These are phyloP conservation scores for Papilio elwesi DNA, from an alignment of 2,888 invertebrate species.

Conservation along the genomic window DNA sequence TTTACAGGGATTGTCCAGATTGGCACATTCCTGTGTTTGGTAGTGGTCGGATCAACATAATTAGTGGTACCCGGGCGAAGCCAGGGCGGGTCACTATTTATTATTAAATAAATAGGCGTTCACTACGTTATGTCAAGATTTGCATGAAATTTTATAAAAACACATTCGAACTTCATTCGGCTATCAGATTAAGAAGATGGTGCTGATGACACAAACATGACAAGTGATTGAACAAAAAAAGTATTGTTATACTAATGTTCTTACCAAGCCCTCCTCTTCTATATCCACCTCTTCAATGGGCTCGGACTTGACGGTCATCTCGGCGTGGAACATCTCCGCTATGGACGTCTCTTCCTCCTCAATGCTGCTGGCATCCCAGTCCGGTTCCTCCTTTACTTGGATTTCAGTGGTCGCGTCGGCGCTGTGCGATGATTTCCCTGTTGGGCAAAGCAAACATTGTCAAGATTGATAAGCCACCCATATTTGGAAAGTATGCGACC, in stretches of 20 bases:
- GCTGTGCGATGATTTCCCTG: conserved; percentile 64
- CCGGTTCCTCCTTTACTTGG: conserved; percentile 80
- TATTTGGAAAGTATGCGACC: too few species aligned
- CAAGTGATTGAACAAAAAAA: neutral
- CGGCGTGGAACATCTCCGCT: conserved; percentile 86
- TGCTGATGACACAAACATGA: too few species aligned
- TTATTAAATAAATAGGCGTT: too few species aligned
- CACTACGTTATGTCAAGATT: too few species aligned
- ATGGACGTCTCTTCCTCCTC: conserved; percentile 87
- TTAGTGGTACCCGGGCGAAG: too few species aligned
- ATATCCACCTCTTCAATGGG: conserved; percentile 81
- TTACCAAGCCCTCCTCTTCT: conserved; percentile 79
- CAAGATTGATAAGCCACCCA: neutral
- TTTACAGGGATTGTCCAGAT: too few species aligned
- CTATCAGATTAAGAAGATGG: too few species aligned
- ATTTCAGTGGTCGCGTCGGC: conserved; percentile 60
- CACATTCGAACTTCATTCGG: too few species aligned
- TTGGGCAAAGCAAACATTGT: conserved; percentile 31
- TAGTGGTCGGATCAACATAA: too few species aligned
- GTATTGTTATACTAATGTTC: conserved; percentile 36
- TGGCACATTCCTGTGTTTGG: too few species aligned
- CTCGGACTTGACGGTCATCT: conserved; percentile 89
- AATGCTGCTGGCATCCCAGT: conserved; percentile 87
- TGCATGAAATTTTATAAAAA: too few species aligned
- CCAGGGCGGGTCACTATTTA: too few species aligned